Percentiles rank a stretch among this genome's conserved stretches.
Conservation (phyloP, 2,888 invertebrate genomes). For the Sepioteuthis lessoniana region DNA sequence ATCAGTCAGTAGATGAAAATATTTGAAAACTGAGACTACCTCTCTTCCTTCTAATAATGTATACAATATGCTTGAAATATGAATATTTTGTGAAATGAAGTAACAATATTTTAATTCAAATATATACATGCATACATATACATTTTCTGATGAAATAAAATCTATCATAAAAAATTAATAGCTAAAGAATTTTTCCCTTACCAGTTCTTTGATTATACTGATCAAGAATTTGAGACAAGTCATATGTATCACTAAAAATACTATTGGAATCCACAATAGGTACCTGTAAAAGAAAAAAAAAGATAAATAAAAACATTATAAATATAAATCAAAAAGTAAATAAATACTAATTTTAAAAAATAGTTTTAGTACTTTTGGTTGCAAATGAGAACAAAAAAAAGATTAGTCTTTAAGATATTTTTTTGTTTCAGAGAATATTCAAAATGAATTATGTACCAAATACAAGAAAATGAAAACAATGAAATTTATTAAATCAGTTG, state of each 20-base stretch:
- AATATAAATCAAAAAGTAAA: not conserved
- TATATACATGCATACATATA: not conserved
- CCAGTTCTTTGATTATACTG: slow-evolving; percentile 80
- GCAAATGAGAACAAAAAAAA: not conserved
- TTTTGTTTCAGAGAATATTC: not conserved
- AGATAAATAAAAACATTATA: not conserved
- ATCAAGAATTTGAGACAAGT: slow-evolving; percentile 78
- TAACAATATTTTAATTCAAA: not conserved
- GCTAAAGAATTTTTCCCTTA: slow-evolving; percentile 71
- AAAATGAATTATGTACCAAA: too few species aligned
- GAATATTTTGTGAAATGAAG: not conserved
- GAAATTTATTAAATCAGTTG: too few species aligned
- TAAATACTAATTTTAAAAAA: not conserved
- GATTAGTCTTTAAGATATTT: too few species aligned
- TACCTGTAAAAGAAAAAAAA: slow-evolving; percentile 70
- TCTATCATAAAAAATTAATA: too few species aligned
- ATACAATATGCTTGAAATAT: not conserved
- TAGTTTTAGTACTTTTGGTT: not conserved
- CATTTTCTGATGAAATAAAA: too few species aligned
- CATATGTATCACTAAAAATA: slow-evolving; percentile 76
- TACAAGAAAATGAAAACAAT: too few species aligned
- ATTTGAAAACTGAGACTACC: not conserved
- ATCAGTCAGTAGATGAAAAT: too few species aligned
- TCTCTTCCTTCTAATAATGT: not conserved
- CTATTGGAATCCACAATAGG: slow-evolving; percentile 77